Conservation (phyloP, 2,113 vertebrate species). For the Saimiri boliviensis region DNA sequence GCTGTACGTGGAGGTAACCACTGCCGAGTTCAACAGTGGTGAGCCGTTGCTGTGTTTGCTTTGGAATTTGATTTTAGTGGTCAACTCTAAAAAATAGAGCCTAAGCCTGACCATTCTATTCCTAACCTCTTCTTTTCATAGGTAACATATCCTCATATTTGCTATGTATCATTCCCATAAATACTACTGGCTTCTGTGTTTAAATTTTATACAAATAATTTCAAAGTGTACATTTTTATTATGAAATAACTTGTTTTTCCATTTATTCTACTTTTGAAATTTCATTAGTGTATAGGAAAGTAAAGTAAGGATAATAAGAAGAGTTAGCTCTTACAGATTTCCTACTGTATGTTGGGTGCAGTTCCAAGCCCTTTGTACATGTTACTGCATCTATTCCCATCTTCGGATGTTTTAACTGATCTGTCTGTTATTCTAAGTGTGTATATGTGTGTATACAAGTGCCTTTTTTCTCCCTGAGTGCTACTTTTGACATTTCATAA, state of each 20-base stretch:
- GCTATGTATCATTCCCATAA: too few relatives aligned
- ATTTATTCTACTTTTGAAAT: not conserved
- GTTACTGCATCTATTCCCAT: not conserved
- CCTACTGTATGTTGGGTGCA: too few relatives aligned
- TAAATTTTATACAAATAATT: not conserved
- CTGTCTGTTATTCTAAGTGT: not conserved
- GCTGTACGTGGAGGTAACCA: not conserved
- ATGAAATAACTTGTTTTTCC: not conserved
- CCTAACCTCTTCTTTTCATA: not conserved
- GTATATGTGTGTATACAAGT: not conserved
- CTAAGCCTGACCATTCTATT: not conserved
- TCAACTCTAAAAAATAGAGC: not conserved
- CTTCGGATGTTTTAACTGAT: not conserved
- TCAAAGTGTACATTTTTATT: not conserved
- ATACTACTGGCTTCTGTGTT: not conserved
- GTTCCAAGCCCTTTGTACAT: not conserved
- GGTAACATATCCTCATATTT: not conserved
- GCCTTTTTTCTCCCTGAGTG: not conserved
- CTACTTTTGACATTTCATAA: not conserved
- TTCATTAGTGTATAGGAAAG: not conserved
- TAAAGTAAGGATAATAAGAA: not conserved
- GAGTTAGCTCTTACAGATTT: not conserved
- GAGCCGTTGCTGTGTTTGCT: not conserved
- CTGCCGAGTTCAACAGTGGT: rapidly evolving
- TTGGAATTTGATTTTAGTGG: not conserved